Base-by-base conservation (phyloP, 2,113 vertebrate species). In the Microtus ochrogaster region DNA sequence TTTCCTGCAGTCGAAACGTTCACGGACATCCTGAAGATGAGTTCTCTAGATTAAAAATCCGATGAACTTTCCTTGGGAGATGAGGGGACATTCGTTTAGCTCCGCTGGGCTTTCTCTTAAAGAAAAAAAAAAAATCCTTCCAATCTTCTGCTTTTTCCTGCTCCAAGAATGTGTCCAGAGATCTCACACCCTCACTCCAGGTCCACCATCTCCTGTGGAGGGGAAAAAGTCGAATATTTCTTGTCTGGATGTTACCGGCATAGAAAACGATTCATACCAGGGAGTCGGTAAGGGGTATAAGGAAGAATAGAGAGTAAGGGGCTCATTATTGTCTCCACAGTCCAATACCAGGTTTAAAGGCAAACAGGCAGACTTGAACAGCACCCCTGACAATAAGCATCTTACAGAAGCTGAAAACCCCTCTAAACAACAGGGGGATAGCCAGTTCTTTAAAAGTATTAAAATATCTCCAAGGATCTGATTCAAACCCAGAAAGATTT, bases 1-100 rank as follows among this genome's bases (percentile, higher is more conserved):
- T 99, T 99, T 97, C 98, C 98, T 99, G 98, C 97, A 98, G 98
- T 97, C 66, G 99, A 98, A 98, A 98, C 99, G 98, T 99, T 99
- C 98, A 99, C 98, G 99, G 99, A 99, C 99, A 99, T 99, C 98
- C 99, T 99, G 99, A 99, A 99, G 97, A 98, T 97, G 97, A 98
- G 98, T 98, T 98, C 97, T 98, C 98, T 98, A 97, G 98, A 98
- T 98, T 99, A 98, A 99, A 99, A 99, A 99, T 98, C 98, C 96
- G 97, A 98, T 98, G 98, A 99, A 99, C 98, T 99, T 98, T 98
- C 97, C 97, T 98, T 98, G 97, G 98, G 95, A 98, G 98, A 98
- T 98, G 98, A 96, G 99, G 98, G 98, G 98, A 99, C 99, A 99
- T 99, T 99, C 99, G 99, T 99, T 99, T 98, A 98, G 98, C 98